Evolutionary conservation across 2,888 invertebrate species (phyloP).

Genomic region (Monoplex corrugatus): DNA sequence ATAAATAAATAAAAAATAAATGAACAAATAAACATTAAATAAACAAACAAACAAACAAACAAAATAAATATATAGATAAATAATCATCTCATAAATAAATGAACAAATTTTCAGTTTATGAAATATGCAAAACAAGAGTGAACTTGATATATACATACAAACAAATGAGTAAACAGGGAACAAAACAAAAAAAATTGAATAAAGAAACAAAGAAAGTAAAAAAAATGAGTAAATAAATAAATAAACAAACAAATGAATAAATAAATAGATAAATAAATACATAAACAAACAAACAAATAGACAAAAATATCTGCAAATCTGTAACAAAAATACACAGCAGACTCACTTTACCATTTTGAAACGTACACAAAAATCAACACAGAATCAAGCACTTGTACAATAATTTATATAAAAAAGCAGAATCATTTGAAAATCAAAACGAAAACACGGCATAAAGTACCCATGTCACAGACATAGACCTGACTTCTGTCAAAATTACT

Average conservation of each 20-base stretch:
- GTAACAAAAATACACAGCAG: not conserved
- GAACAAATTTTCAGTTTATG: too few species aligned
- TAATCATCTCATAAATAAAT: not conserved
- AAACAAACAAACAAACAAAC: too few species aligned
- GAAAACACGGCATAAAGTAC: not conserved
- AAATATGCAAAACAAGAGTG: too few species aligned
- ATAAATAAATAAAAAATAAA: too few species aligned
- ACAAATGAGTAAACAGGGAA: too few species aligned
- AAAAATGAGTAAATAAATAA: not conserved
- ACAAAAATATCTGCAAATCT: not conserved
- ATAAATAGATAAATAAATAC: not conserved
- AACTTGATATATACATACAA: too few species aligned
- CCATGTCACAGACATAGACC: too few species aligned
- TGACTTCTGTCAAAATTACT: not conserved
- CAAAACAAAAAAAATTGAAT: too few species aligned
- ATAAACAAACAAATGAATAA: not conserved
- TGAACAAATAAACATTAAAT: too few species aligned
- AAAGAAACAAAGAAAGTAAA: not conserved
- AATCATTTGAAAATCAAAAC: not conserved
- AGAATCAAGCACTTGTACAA: not conserved
- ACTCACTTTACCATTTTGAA: not conserved
- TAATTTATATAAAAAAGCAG: not conserved
- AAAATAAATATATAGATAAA: not conserved
- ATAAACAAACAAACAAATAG: not conserved
- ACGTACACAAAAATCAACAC: not conserved